phyloP scores from a whole-genome alignment of 2,888 invertebrate genomes.

The Rhorus exstirpatorius region DNA sequence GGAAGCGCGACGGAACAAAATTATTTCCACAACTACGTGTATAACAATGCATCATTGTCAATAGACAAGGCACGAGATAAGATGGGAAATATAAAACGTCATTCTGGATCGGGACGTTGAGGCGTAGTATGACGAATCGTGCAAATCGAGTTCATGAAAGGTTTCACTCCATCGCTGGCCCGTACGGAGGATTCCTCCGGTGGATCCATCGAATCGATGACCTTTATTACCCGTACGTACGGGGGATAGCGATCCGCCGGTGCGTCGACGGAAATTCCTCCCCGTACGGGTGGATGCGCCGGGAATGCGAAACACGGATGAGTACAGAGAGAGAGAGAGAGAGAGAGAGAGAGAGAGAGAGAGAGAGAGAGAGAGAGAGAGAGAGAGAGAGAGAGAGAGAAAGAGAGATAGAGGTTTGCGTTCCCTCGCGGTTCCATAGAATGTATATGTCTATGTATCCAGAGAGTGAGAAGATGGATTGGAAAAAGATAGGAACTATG shows the following conservation, averaged over 20 bases:
- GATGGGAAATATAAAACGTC: background rate
- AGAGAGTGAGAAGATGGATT: slow-evolving; percentile 70
- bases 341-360: slow-evolving; percentile 55
- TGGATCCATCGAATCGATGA: slow-evolving; percentile 79
- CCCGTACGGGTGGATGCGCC: slow-evolving; percentile 54
- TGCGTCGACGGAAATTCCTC: slow-evolving; percentile 66
- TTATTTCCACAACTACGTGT: too few relatives aligned
- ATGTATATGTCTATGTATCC: slow-evolving; percentile 19
- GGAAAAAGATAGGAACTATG: slow-evolving; percentile 70
- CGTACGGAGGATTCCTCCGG: slow-evolving; percentile 65
- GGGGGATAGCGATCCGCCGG: slow-evolving; percentile 55
- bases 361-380: slow-evolving; percentile 40
- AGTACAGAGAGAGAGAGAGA: slow-evolving; percentile 46
- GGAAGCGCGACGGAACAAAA: too few relatives aligned
- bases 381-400: slow-evolving; percentile 54
- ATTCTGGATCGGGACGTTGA: background rate
- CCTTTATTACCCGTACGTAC: slow-evolving; percentile 70
- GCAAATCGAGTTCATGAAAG: slow-evolving; percentile 46
- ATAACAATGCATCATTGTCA: too few relatives aligned
- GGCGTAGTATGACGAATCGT: slow-evolving; percentile 4
- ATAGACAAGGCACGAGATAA: background rate
- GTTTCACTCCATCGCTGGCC: slow-evolving; percentile 69
- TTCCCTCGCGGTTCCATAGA: slow-evolving; percentile 44
- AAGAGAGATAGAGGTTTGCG: slow-evolving; percentile 45
- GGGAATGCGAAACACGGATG: slow-evolving; percentile 62